Evolutionary conservation across 1,140 invertebrate genomes (phyloP), one percentile per base, ranked within the genome.

Genomic region (Procambarus virginalis): DNA sequence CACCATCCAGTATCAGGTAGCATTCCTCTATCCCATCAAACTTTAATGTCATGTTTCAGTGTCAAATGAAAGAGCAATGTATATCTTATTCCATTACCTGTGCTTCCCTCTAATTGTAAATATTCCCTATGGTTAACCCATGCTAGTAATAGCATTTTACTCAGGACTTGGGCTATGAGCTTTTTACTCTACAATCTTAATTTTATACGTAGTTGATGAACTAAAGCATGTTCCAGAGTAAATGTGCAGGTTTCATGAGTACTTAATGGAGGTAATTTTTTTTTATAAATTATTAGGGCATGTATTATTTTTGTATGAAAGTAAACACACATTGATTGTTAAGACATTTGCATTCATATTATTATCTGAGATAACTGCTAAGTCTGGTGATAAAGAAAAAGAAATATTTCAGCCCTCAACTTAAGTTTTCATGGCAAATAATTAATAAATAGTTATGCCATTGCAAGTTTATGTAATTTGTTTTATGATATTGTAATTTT

Each of bases 1-100:
- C 68, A 70, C 68, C 68, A 70, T 70, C 68, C 68, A 70, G 22
- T 70, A 70, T 70, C 68, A 70, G 68, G 68, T 70, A 70, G n/a
- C 68, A 20, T 70, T 70, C 22, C 68, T 70, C n/a, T 70, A 70
- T 34, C 68, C n/a, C 68, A 22, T 70, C 68, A 70, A 34, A 70
- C 68, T 70, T 34, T 70, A 20, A 70, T 70, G 60, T n/a, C 68
- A 70, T 70, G 17, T 70, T 70, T 70, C 68, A 70, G 68, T 70
- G 68, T 70, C 68, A 70, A 70, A 68, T 68, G 64, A 68, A 70
- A 70, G 68, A 22, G 68, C 68, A 70, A 8, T 70, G 68, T 70
- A 70, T 22, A 22, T 34, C 68, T 70, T 22, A 17, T 34, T 8
- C 68, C 68, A 70, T 8, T 70, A 17, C 68, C 68, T 22, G 68